Evolutionary conservation across 2,113 vertebrate species (phyloP).

Genomic region (Patagioenas fasciata): DNA sequence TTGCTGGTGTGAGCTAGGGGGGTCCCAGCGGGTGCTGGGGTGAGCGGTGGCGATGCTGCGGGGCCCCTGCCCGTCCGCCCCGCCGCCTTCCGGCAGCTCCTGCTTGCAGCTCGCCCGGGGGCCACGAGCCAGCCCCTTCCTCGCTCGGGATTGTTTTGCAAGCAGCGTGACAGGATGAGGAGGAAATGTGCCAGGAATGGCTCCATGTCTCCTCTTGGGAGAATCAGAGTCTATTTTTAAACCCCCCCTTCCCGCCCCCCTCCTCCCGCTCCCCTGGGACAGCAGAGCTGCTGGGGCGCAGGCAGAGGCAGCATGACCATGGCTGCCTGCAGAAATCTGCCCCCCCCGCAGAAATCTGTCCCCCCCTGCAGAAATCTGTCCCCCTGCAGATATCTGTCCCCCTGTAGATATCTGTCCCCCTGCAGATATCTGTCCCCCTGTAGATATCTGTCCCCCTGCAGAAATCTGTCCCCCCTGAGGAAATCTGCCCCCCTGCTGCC

Average conservation of each 20-base stretch:
- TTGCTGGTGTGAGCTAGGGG: neutral
- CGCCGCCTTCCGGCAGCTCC: neutral
- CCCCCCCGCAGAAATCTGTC: too few relatives aligned
- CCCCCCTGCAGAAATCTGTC: too few relatives aligned
- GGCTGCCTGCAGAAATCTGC: neutral
- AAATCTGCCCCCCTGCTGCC: neutral
- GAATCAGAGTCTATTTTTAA: slow-evolving; percentile 23
- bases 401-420: too few relatives aligned
- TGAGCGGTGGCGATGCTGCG: accelerated
- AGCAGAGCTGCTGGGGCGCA: neutral
- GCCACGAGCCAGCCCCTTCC: neutral
- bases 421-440: too few relatives aligned
- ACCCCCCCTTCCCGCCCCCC: neutral
- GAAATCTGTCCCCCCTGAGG: neutral
- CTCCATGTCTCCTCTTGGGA: slow-evolving; percentile 28
- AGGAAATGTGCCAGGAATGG: slow-evolving; percentile 68
- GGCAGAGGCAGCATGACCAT: neutral
- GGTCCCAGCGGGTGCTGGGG: accelerated
- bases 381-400: too few relatives aligned
- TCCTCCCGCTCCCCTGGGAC: neutral
- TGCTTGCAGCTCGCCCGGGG: neutral
- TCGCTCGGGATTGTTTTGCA: slow-evolving; percentile 41
- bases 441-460: neutral
- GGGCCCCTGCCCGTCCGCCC: neutral
- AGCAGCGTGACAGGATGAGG: slow-evolving; percentile 64